Conservation (phyloP, 2,888 invertebrate genomes). For the Cheilosia urbana region DNA sequence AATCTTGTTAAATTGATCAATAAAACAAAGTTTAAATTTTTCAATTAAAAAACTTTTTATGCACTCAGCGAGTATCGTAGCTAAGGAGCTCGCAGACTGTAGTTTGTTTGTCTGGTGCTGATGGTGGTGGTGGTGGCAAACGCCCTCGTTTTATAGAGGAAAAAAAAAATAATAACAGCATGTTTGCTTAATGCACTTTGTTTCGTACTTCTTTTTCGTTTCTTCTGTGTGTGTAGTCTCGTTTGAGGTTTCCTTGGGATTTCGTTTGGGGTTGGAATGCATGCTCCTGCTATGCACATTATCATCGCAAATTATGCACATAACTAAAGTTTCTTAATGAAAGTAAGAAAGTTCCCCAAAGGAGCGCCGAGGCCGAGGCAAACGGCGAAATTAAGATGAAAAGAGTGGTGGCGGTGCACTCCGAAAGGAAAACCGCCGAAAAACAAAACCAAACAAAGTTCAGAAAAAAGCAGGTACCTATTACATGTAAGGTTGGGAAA, state of each 20-base stretch:
- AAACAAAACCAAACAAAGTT: background rate
- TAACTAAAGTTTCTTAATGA: conserved; percentile 75
- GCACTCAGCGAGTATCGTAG: conserved; percentile 36
- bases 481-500: conserved; percentile 30
- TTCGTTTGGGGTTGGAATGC: conserved; percentile 12
- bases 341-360: conserved; percentile 63
- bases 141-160: conserved; percentile 11
- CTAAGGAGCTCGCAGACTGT: conserved; percentile 23
- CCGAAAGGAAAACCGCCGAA: conserved; percentile 21
- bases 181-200: conserved; percentile 59
- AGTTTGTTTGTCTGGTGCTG: conserved; percentile 1
- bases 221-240: conserved; percentile 17
- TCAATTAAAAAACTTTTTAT: conserved; percentile 69
- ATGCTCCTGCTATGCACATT: conserved; percentile 48
- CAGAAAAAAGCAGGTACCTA: conserved; percentile 5
- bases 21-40: conserved; percentile 70
- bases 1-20: conserved; percentile 77
- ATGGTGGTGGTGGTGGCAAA: background rate
- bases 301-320: conserved; percentile 73
- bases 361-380: background rate
- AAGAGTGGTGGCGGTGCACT: background rate
- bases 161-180: conserved; percentile 6
- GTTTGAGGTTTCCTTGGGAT: conserved; percentile 56
- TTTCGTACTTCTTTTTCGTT: conserved; percentile 21
- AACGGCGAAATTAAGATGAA: conserved; percentile 14